These are phyloP conservation scores for Periparus ater DNA, from an alignment of 2,797 vertebrate species.

Conservation along the genomic window DNA sequence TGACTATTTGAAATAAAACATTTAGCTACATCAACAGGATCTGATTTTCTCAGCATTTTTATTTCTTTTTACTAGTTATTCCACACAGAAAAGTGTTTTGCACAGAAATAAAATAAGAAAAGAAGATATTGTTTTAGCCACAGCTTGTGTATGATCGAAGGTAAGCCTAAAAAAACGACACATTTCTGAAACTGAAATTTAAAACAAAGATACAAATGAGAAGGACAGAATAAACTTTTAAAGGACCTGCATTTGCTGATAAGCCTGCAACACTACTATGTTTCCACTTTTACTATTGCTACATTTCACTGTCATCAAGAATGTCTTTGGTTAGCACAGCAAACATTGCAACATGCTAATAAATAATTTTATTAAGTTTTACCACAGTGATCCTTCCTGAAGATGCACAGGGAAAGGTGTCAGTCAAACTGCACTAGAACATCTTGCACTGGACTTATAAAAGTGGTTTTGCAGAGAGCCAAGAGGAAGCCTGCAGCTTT, in stretches of 20 bases:
- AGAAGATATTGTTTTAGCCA: not conserved
- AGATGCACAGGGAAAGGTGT: not conserved
- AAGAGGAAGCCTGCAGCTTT: not conserved
- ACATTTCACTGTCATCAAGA: not conserved
- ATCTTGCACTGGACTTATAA: not conserved
- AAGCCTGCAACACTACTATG: not conserved
- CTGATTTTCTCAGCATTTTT: not conserved
- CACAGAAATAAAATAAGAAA: not conserved
- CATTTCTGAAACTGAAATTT: not conserved
- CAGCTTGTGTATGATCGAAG: not conserved
- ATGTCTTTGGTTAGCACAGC: not conserved
- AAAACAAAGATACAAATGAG: not conserved
- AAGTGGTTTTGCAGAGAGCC: not conserved
- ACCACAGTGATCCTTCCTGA: not conserved
- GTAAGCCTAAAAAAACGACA: not conserved
- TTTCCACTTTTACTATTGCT: not conserved
- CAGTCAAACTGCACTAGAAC: not conserved
- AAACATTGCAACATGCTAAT: not conserved
- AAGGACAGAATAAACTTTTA: not conserved
- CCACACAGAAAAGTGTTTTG: not conserved
- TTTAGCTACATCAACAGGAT: not conserved
- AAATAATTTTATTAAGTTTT: not conserved
- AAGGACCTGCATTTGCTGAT: not conserved
- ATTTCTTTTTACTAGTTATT: not conserved
- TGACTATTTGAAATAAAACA: not conserved